Conservation (phyloP, 2,888 invertebrate genomes). For the Serrognathus titanus region DNA sequence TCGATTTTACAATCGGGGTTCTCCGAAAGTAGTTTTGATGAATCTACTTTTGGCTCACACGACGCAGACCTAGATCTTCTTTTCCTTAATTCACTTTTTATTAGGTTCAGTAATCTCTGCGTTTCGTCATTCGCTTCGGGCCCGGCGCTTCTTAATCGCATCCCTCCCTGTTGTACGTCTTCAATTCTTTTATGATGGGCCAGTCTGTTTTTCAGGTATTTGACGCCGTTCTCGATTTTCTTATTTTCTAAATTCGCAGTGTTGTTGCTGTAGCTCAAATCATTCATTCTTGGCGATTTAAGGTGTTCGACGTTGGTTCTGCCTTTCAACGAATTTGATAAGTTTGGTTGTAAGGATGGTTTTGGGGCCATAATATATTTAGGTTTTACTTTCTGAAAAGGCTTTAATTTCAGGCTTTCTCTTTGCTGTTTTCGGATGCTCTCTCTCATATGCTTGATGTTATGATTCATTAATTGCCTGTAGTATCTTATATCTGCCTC, state of each 20-base stretch:
- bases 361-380: neutral
- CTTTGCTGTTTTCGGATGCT: slow-evolving; percentile 12
- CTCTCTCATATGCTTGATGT: slow-evolving; percentile 19
- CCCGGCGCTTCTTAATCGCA: neutral
- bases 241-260: slow-evolving; percentile 13
- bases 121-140: slow-evolving; percentile 13
- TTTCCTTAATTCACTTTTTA: slow-evolving; percentile 13
- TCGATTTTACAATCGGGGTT: neutral
- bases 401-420: neutral
- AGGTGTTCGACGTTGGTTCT: neutral
- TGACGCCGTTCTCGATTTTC: slow-evolving; percentile 20
- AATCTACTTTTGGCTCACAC: too few relatives aligned
- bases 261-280: too few relatives aligned
- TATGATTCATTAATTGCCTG: slow-evolving; percentile 16
- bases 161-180: slow-evolving; percentile 5
- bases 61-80: neutral
- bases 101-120: slow-evolving; percentile 6
- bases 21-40: too few relatives aligned
- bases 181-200: slow-evolving; percentile 22
- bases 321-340: neutral
- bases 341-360: neutral
- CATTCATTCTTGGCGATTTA: too few relatives aligned
- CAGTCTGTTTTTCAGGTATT: slow-evolving; percentile 25
- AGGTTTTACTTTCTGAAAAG: neutral
- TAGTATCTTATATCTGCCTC: slow-evolving; percentile 18